Percentiles rank a stretch among this genome's conserved stretches.
Conservation (phyloP, 1,140 invertebrate genomes). For the Drosophila repletoides region DNA sequence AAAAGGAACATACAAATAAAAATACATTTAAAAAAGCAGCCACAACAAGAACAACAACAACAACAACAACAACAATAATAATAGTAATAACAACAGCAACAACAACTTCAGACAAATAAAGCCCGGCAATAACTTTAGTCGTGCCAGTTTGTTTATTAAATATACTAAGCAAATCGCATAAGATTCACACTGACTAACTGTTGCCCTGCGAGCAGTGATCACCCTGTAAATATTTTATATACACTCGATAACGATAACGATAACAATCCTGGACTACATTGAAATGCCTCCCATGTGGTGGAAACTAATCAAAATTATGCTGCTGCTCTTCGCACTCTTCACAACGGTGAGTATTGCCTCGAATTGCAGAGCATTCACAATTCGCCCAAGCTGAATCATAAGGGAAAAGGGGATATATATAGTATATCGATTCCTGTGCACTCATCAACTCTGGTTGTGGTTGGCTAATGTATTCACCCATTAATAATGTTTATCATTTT, state of each 20-base stretch:
- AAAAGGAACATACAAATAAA: slow-evolving; percentile 15
- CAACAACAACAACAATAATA: slow-evolving; percentile 25
- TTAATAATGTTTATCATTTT: neutral
- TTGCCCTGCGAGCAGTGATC: slow-evolving; percentile 1
- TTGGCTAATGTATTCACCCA: too few relatives aligned
- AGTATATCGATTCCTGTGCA: neutral
- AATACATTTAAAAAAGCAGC: slow-evolving; percentile 20
- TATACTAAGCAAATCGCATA: slow-evolving; percentile 54
- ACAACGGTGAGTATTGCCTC: slow-evolving; percentile 52
- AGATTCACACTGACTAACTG: slow-evolving; percentile 25
- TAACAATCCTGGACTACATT: neutral
- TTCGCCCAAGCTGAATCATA: too few relatives aligned
- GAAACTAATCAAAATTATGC: slow-evolving; percentile 55
- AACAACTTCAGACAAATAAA: slow-evolving; percentile 40
- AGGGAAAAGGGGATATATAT: too few relatives aligned
- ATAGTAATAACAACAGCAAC: slow-evolving; percentile 23
- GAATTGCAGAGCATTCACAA: neutral
- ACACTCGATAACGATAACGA: neutral
- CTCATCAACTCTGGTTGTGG: neutral
- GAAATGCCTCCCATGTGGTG: slow-evolving; percentile 62
- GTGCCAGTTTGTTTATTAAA: slow-evolving; percentile 75
- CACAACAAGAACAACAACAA: slow-evolving; percentile 12
- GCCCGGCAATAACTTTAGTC: slow-evolving; percentile 72
- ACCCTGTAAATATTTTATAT: slow-evolving; percentile 19
- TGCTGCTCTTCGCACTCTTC: slow-evolving; percentile 56